phyloP scores from a whole-genome alignment of 2,888 invertebrate species.

The Ypsolopha sequella region DNA sequence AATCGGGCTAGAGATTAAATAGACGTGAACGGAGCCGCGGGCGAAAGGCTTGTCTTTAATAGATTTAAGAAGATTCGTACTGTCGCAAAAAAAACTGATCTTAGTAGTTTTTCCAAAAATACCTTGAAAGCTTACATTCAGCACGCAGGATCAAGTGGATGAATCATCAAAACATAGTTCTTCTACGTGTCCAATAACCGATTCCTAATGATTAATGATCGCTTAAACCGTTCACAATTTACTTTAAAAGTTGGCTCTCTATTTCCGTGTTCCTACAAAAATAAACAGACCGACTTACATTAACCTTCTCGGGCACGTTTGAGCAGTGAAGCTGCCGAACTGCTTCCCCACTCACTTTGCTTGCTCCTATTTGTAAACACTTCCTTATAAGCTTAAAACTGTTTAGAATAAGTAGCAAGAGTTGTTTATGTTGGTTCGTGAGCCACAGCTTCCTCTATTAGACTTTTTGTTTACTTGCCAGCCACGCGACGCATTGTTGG shows the following conservation, averaged over 20 bases:
- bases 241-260: background rate
- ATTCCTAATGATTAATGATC: no score
- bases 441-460: slow-evolving; percentile 3
- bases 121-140: no score
- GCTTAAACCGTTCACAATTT: background rate
- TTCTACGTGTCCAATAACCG: no score
- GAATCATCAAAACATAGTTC: no score
- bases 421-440: slow-evolving; percentile 6
- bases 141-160: no score
- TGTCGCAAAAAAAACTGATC: no score
- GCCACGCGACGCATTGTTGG: background rate
- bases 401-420: slow-evolving; percentile 6
- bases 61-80: no score
- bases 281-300: background rate
- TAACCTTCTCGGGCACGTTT: background rate
- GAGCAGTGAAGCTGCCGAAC: background rate
- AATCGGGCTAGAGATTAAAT: no score
- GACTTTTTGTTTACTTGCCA: slow-evolving; percentile 2
- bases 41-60: no score
- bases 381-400: slow-evolving; percentile 10
- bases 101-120: no score
- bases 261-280: background rate
- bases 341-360: background rate
- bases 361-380: slow-evolving; percentile 3
- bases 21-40: no score